Base-by-base conservation (phyloP, 2,113 vertebrate species). In the Lathamus discolor region DNA sequence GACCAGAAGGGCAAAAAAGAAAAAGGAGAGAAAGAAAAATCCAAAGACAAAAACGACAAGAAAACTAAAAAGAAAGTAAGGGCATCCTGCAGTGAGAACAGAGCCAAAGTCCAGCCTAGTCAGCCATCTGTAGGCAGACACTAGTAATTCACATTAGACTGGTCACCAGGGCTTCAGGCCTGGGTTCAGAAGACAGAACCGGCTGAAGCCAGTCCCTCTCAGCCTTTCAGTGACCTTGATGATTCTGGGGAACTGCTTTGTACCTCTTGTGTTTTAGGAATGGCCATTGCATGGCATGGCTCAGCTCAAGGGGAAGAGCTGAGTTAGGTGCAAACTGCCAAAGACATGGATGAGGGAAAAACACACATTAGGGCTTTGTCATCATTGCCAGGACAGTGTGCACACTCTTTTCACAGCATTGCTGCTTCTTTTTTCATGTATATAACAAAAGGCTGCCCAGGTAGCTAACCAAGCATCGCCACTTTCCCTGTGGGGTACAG, bases 31-130 rank as follows among this genome's bases (percentile, higher is more conserved):
- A 90, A 83, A 91, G 52, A 31, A 97, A 95, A 73, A 86, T 7
- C 7, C 25, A 89, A 73, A 94, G 77, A 3, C 23, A 64, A 35
- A 46, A 24, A 19, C 3, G n/a, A 98, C 96, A 68, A 95, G 94
- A 93, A 91, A 86, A 3, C 3, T 41, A 91, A 94, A 95, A 92
- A 97, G 85, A 95, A 86, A 90, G 90, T 79, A 87, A 94, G 87
- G 8, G 9, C 20, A 29, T 64, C 67, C 46, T 62, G 16, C 52
- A 89, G 24, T 57, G 39, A n/a, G 35, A 51, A 10, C 62, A 37
- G 37, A 51, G 46, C n/a, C 11, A 2, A 31, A 80, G 48, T 27
- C n/a, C n/a, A 52, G 29, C 28, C 23, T 76, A 8, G 27, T 46
- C 51, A 70, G 28, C 39, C 27, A 6, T 2, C 8, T 29, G 33